Conservation (phyloP, 2,888 invertebrate species). For the Hecatera dysodea region DNA sequence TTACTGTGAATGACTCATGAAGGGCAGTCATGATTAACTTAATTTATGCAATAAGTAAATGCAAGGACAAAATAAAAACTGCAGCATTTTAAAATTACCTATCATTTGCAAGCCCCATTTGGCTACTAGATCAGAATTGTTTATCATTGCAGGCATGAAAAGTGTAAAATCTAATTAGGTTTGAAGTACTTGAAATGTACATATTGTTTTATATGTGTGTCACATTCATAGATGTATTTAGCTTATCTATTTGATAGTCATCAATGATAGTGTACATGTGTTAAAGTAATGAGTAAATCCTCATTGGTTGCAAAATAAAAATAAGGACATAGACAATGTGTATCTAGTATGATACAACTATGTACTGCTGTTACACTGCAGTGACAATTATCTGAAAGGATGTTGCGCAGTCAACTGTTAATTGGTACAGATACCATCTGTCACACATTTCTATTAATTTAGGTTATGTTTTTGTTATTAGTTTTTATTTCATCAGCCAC, state of each 20-base stretch:
- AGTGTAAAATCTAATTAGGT: constrained; percentile 22
- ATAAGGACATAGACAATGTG: constrained; percentile 13
- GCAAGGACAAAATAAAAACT: constrained; percentile 9
- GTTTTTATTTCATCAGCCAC: not conserved
- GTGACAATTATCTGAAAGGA: constrained; percentile 64
- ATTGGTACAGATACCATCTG: constrained; percentile 46
- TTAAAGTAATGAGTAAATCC: not conserved
- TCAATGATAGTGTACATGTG: constrained; percentile 17
- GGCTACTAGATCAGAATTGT: not conserved
- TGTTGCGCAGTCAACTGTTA: constrained; percentile 48
- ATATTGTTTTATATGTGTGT: constrained; percentile 15
- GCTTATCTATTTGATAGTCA: constrained; percentile 1
- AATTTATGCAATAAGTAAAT: constrained; percentile 31
- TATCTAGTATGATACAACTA: constrained; percentile 23
- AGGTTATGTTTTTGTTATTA: constrained; percentile 29
- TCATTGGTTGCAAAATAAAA: constrained; percentile 6
- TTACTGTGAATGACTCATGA: constrained; percentile 27
- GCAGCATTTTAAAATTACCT: not conserved
- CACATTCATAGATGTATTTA: not conserved
- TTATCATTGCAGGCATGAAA: constrained; percentile 8
- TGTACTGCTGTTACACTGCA: constrained; percentile 34
- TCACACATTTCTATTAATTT: constrained; percentile 25
- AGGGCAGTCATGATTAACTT: constrained; percentile 31
- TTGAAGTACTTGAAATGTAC: constrained; percentile 8
- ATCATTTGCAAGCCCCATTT: constrained; percentile 1